These are phyloP conservation scores for Pherbina coryleti DNA, from an alignment of 2,888 invertebrate genomes.

Conservation along the genomic window DNA sequence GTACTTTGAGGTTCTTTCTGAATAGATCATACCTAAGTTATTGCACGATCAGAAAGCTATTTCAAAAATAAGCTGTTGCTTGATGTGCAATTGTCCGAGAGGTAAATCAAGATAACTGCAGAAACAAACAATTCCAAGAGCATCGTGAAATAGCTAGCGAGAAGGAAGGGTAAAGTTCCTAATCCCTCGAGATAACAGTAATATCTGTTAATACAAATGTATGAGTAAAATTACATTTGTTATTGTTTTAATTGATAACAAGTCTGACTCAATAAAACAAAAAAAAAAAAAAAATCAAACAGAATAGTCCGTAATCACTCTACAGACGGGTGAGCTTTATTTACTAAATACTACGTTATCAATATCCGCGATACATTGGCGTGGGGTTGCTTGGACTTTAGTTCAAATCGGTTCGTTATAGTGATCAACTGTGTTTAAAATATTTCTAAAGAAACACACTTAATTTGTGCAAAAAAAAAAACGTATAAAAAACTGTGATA, in stretches of 20 bases:
- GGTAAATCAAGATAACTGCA: no score
- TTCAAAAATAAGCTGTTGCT: no score
- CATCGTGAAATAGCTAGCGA: neutral
- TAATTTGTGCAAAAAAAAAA: no score
- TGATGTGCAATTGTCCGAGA: no score
- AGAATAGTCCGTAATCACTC: conserved; percentile 28
- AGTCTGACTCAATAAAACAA: conserved; percentile 32
- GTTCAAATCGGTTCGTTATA: conserved; percentile 36
- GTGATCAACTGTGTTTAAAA: conserved; percentile 10
- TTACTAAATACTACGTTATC: neutral
- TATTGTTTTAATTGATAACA: conserved; percentile 41
- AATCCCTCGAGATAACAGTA: conserved; percentile 20
- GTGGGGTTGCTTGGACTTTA: conserved; percentile 19
- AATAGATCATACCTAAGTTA: no score
- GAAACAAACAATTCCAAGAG: no score
- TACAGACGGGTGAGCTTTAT: neutral
- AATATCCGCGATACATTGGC: conserved; percentile 7
- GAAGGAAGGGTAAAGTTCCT: conserved; percentile 32
- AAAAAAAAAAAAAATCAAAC: conserved; percentile 17
- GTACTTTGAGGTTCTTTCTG: no score
- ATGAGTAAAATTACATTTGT: conserved; percentile 13
- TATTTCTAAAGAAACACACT: neutral
- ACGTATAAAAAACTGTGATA: no score
- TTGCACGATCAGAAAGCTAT: no score
- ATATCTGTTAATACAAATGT: neutral